Conservation (phyloP, 2,797 vertebrate genomes). For the Ispidina lecontei region DNA sequence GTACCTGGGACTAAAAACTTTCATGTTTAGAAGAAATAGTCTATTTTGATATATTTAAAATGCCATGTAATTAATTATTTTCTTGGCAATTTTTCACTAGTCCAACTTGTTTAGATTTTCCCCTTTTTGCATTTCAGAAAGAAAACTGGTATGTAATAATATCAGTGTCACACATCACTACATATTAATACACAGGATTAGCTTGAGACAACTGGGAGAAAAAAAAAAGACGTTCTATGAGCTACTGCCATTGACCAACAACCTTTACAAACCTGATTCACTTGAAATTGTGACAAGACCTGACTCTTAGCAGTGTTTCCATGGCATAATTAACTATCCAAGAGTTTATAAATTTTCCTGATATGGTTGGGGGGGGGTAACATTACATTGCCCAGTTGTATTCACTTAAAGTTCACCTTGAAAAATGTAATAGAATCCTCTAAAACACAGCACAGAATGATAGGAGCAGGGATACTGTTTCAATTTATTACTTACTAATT, state of each 20-base stretch:
- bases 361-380: neutral
- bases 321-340: neutral
- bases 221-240: neutral
- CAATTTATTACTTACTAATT: constrained; percentile 86
- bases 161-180: neutral
- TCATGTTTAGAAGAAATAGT: neutral
- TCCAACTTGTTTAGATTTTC: neutral
- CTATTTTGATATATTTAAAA: neutral
- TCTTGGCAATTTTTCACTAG: neutral
- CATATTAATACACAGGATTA: neutral
- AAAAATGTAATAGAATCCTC: neutral
- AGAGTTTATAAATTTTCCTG: neutral
- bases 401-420: neutral
- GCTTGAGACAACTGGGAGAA: neutral
- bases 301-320: neutral
- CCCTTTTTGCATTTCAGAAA: neutral
- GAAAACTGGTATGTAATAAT: neutral
- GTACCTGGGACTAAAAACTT: neutral
- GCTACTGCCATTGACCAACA: neutral
- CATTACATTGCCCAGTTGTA: neutral
- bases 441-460: neutral
- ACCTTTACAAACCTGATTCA: neutral
- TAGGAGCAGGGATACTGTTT: neutral
- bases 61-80: neutral
- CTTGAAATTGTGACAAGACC: neutral